phyloP scores from a whole-genome alignment of 2,888 invertebrate genomes.

The Choristoneura rosaceana region DNA sequence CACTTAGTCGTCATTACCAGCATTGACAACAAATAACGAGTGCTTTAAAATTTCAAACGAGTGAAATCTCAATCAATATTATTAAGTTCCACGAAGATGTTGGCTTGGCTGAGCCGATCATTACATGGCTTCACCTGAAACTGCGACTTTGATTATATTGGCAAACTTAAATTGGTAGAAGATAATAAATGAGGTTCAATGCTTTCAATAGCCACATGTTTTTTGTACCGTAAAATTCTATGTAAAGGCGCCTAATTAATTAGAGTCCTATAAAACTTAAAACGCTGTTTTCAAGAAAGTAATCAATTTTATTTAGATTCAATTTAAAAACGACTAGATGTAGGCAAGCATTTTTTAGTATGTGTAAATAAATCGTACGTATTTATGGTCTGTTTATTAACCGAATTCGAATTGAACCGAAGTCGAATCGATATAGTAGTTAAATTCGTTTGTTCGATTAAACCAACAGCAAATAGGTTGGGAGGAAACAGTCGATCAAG shows the following conservation, averaged over 20 bases:
- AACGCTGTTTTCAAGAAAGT: not conserved
- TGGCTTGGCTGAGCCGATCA: constrained; percentile 3
- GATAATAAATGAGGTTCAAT: not conserved
- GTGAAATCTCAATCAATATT: constrained; percentile 26
- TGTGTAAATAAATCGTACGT: not conserved
- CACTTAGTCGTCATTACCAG: constrained; percentile 3
- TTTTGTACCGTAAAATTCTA: not conserved
- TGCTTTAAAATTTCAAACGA: constrained; percentile 15
- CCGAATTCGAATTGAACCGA: too few species aligned
- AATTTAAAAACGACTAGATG: not conserved
- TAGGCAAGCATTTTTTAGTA: not conserved
- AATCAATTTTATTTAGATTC: not conserved
- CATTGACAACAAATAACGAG: constrained; percentile 24
- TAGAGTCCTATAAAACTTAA: not conserved
- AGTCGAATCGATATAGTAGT: not conserved
- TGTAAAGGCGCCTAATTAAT: not conserved
- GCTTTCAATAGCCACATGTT: not conserved
- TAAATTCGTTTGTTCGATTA: not conserved
- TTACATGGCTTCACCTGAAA: constrained; percentile 14
- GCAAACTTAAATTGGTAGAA: constrained; percentile 6
- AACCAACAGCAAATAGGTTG: not conserved
- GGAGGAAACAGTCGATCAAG: not conserved
- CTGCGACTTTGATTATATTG: constrained; percentile 18
- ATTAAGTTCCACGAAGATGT: constrained; percentile 23
- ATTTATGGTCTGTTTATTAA: too few species aligned